phyloP scores from a whole-genome alignment of 2,113 vertebrate genomes.

The Catharus minimus region DNA sequence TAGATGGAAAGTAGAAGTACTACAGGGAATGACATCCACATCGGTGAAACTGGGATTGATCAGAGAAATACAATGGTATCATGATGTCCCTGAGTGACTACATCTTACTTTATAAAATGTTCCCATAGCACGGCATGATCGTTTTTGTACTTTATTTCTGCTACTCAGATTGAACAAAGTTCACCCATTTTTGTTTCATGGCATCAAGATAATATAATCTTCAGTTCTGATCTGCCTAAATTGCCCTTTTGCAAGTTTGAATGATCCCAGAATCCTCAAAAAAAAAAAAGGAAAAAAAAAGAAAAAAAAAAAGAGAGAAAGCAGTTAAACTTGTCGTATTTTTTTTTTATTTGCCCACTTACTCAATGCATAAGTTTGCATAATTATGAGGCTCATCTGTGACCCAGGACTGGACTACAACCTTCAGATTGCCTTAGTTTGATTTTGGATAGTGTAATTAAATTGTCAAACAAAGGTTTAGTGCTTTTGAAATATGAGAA shows the following conservation, averaged over 20 bases:
- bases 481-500: not conserved
- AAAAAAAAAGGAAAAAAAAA: not conserved
- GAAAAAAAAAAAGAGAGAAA: not conserved
- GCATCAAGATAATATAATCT: not conserved
- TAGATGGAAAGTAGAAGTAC: conserved; percentile 17
- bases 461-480: conserved; percentile 5
- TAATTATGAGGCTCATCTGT: not conserved
- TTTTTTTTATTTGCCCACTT: not conserved
- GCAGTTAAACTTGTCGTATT: not conserved
- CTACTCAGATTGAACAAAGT: not conserved
- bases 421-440: not conserved
- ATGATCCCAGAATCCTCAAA: not conserved
- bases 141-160: not conserved
- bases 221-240: not conserved
- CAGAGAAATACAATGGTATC: not conserved
- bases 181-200: not conserved
- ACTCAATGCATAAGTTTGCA: not conserved
- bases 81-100: not conserved
- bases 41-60: not conserved
- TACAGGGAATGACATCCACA: not conserved
- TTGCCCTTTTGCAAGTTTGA: not conserved
- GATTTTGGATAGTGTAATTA: conserved; percentile 13
- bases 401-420: not conserved
- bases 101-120: not conserved
- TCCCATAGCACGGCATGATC: not conserved